Evolutionary conservation across 2,113 vertebrate species (phyloP), one percentile per base, ranked within the genome.

Genomic region (Maccullochella peelii): DNA sequence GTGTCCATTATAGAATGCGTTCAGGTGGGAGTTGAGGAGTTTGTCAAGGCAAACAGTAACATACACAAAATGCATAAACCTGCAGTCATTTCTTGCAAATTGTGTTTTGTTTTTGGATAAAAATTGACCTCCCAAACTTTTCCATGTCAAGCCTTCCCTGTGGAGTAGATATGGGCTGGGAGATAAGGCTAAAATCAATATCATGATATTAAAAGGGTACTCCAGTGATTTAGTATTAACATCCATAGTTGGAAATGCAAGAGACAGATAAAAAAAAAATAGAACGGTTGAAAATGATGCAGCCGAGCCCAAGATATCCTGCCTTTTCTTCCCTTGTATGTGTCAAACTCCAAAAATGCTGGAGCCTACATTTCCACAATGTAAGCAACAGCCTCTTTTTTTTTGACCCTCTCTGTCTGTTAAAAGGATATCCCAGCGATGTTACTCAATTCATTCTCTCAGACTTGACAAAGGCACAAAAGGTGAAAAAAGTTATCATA

Each of bases 131-230:
- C 27, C 8, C 2, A 33, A 21, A 40, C 21, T 40, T 52, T 67
- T 11, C 33, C 21, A 9, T 8, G 59, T 50, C 12, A 44, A 33
- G 59, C 15, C 38, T 62, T 14, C 15, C 27, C 38, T 57, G 23
- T 20, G 25, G 38, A 30, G 18, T 11, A 7, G 25, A 30, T 58
- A 11, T 59, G 54, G 44, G 57, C n/a, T 16, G 6, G 33, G n/a
- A 0, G 0, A 49, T 52, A 33, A n/a, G 6, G 33, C 21, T 58
- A 47, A 55, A 73, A 84, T 77, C 86, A 73, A 62, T 73, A 81
- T 50, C 15, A 42, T 0, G 8, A 49, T 70, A 71, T 62, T 59
- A 27, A 82, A 78, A 40, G 30, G 33, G 15, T 12, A 55, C 66
- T 55, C 38, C 11, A 72, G 67, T 5, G 11, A 52, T 62, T 76